Evolutionary conservation across 2,113 vertebrate genomes (phyloP), one percentile per base, ranked within the genome.

Genomic region (Chlorodrepanis virens): DNA sequence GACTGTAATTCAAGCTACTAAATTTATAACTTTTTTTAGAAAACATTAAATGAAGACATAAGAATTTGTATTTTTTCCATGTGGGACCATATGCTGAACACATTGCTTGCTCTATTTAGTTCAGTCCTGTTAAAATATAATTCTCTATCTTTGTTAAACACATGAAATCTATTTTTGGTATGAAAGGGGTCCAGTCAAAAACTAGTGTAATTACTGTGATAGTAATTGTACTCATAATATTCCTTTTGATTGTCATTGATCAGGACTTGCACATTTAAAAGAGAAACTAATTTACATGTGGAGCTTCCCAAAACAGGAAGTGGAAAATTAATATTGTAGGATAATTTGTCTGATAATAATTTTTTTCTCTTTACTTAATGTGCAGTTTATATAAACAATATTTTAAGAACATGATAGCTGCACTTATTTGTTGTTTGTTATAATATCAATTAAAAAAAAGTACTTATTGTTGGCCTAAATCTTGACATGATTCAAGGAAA

Each of bases 1-100:
- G 94, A 96, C 90, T 76, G 88, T 92, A 96, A 97, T 68, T 90
- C 68, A 94, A 91, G 63, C 89, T 96, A 81, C 60, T 87, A 95
- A 94, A 76, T 97, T 96, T 91, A 81, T 93, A 94, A 91, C 27
- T 4, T 80, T 89, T 94, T 31, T 4, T 12, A 53, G 49, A 61
- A 40, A 61, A 33, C 11, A 54, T 42, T 89, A 89, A 91, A 95
- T 88, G 81, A 92, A 87, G 63, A 93, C 89, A 57, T 64, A 83
- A 89, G 40, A 90, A 77, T 85, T 75, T 63, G 24, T 49, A 87
- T 94, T 95, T 94, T 82, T 95, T 96, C 52, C 52, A 86, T 78
- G 77, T 74, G 59, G 70, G 20, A 60, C 49, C 82, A 75, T 59
- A 90, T 94, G 82, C 68, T 90, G 72, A 84, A 65, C 76, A 87